A percentile compares a stretch with the other conserved stretches of the same genome.
Conservation (phyloP, 2,113 vertebrate species). For the human (Homo sapiens) region DNA sequence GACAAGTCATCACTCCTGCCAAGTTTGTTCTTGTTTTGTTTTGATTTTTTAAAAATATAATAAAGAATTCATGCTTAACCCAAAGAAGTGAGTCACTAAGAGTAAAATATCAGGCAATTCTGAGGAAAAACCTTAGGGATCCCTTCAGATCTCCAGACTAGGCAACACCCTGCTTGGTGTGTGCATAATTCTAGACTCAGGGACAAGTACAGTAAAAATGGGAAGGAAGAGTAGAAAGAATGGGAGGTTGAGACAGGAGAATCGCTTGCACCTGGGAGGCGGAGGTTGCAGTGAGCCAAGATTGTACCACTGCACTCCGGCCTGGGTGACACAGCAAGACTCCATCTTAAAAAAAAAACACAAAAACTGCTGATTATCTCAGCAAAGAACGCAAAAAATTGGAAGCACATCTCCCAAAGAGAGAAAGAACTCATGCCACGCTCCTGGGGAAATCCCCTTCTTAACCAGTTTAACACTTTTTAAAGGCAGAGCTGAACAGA, state of each 20-base stretch:
- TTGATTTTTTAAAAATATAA: constrained; percentile 9
- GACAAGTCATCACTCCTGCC: background rate
- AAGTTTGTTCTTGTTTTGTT: constrained; percentile 6
- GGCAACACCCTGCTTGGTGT: background rate
- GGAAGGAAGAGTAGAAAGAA: background rate
- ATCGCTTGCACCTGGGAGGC: too few relatives aligned
- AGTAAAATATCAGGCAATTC: background rate
- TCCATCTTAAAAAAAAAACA: too few relatives aligned
- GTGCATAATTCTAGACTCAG: background rate
- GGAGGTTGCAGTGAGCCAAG: too few relatives aligned
- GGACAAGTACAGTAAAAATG: background rate
- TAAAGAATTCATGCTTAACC: background rate
- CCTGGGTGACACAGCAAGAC: too few relatives aligned
- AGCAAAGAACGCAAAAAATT: background rate
- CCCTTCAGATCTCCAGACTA: background rate
- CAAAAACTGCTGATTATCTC: background rate
- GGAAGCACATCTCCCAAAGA: background rate
- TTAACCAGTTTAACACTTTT: background rate
- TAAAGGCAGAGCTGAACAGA: background rate
- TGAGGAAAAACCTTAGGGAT: background rate
- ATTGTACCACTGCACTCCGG: too few relatives aligned
- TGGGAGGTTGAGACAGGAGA: too few relatives aligned
- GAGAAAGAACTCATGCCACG: background rate
- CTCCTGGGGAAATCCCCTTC: background rate
- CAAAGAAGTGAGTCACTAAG: background rate